Conservation (phyloP, 2,888 invertebrate genomes). For the Epistrophe grossulariae region DNA sequence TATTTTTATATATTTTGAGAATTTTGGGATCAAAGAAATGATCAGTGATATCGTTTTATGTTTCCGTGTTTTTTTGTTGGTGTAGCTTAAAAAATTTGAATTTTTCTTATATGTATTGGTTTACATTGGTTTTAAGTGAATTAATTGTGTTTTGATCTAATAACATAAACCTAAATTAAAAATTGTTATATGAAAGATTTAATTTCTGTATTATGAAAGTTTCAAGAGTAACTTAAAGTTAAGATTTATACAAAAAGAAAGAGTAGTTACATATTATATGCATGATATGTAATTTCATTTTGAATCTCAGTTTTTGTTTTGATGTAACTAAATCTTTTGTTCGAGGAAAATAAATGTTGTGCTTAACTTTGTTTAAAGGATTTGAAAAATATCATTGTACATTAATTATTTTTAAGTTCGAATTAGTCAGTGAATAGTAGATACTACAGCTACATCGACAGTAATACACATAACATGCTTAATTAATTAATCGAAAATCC, state of each 20-base stretch:
- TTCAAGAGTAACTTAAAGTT: neutral
- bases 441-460: slow-evolving; percentile 6
- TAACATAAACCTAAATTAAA: neutral
- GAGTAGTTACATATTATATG: neutral
- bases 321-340: no score
- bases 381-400: no score
- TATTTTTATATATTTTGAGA: slow-evolving; percentile 87
- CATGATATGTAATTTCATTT: neutral
- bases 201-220: neutral
- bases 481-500: slow-evolving; percentile 2
- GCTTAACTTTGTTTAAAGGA: no score
- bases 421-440: no score
- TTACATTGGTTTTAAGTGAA: neutral
- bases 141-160: neutral
- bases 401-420: neutral
- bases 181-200: neutral
- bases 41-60: neutral
- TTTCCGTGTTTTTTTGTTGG: neutral
- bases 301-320: neutral
- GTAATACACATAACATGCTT: neutral
- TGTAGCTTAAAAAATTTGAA: neutral
- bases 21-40: slow-evolving; percentile 29
- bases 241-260: neutral
- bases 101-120: neutral
- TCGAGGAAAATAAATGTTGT: no score